Evolutionary conservation across 2,113 vertebrate species (phyloP).

Genomic region (Pholis gunnellus): DNA sequence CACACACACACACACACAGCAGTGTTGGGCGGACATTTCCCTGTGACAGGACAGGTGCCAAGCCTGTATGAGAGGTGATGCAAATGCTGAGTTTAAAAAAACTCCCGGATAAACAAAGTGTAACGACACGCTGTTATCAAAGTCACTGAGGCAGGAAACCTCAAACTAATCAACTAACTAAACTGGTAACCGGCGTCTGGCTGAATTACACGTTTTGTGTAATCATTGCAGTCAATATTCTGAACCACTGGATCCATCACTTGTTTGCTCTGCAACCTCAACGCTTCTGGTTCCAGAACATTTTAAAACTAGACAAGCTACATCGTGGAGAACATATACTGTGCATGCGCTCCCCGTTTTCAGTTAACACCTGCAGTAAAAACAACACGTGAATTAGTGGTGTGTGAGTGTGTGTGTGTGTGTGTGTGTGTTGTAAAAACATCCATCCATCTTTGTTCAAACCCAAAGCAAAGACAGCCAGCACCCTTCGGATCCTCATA

Average conservation of each 20-base stretch:
- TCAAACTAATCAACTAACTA: background rate
- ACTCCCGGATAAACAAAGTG: background rate
- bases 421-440: slow-evolving; percentile 1
- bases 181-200: background rate
- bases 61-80: background rate
- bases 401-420: background rate
- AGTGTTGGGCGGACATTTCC: slow-evolving; percentile 9
- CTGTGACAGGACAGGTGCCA: background rate
- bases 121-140: slow-evolving; percentile 7
- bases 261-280: background rate
- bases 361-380: background rate
- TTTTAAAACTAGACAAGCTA: background rate
- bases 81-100: background rate
- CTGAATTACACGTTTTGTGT: background rate
- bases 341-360: too few species aligned
- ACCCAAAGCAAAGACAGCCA: background rate
- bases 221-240: background rate
- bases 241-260: background rate
- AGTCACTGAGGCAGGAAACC: background rate
- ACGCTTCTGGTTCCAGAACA: background rate
- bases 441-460: background rate
- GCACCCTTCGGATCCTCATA: background rate
- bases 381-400: background rate
- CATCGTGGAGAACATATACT: too few species aligned
- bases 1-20: background rate